Evolutionary conservation across 2,888 invertebrate species (phyloP).

Genomic region (Epicampocera succincta): DNA sequence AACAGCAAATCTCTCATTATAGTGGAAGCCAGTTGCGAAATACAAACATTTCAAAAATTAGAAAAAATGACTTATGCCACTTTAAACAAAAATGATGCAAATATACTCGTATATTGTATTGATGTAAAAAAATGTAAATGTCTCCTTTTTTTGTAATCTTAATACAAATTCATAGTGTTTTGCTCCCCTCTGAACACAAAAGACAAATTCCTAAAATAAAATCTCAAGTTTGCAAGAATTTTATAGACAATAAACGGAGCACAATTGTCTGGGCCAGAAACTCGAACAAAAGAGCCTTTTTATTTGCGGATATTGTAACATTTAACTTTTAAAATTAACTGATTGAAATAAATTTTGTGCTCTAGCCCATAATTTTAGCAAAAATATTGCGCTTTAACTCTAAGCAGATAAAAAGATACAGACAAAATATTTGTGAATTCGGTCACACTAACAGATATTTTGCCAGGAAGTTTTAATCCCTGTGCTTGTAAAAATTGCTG

Average conservation of each 20-base stretch:
- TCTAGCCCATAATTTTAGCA: too few relatives aligned
- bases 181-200: not conserved
- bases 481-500: too few relatives aligned
- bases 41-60: too few relatives aligned
- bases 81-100: too few relatives aligned
- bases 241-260: not conserved
- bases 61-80: too few relatives aligned
- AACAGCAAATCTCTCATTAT: too few relatives aligned
- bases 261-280: not conserved
- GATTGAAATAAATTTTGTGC: not conserved
- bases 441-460: not conserved
- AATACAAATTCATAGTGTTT: not conserved
- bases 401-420: too few relatives aligned
- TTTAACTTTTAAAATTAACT: not conserved
- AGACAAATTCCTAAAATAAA: not conserved
- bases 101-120: too few relatives aligned
- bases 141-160: not conserved
- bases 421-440: too few relatives aligned
- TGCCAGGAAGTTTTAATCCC: not conserved
- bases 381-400: too few relatives aligned
- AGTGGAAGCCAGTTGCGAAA: too few relatives aligned
- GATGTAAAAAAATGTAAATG: too few relatives aligned
- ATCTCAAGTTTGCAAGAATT: not conserved
- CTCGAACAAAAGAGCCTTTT: not conserved
- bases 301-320: not conserved